These are phyloP conservation scores for Mesopsocus fuscifrons DNA, from an alignment of 2,888 invertebrate species.

Conservation along the genomic window DNA sequence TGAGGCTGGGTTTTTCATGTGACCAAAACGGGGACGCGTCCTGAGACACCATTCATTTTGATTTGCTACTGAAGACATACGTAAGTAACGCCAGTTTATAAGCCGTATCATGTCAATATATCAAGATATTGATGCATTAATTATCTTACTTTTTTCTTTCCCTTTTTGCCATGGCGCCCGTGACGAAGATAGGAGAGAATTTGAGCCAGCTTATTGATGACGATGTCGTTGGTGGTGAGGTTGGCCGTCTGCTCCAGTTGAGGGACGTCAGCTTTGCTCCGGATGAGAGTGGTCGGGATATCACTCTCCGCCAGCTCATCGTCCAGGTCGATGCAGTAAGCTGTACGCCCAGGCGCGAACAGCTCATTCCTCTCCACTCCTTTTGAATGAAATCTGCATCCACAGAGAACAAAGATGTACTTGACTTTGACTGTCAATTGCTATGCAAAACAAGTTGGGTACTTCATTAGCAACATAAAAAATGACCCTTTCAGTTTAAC, in stretches of 20 bases:
- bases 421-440: too few relatives aligned
- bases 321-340: constrained; percentile 90
- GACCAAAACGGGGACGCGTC: too few relatives aligned
- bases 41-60: too few relatives aligned
- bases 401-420: too few relatives aligned
- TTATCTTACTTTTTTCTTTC: constrained; percentile 57
- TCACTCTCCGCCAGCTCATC: constrained; percentile 70
- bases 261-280: constrained; percentile 83
- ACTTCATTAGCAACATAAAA: too few relatives aligned
- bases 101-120: too few relatives aligned
- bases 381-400: constrained; percentile 43
- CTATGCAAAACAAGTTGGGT: too few relatives aligned
- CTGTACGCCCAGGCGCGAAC: constrained; percentile 92
- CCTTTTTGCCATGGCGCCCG: constrained; percentile 50
- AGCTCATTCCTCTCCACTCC: constrained; percentile 69
- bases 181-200: constrained; percentile 88
- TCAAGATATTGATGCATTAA: too few relatives aligned
- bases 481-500: too few relatives aligned
- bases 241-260: constrained; percentile 46
- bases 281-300: constrained; percentile 85
- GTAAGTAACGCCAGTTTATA: too few relatives aligned
- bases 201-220: constrained; percentile 92
- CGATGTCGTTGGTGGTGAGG: constrained; percentile 60
- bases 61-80: too few relatives aligned
- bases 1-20: too few relatives aligned